Evolutionary conservation across 2,797 vertebrate genomes (phyloP), one percentile per base, ranked within the genome.

Genomic region (Nannoperca obscura): DNA sequence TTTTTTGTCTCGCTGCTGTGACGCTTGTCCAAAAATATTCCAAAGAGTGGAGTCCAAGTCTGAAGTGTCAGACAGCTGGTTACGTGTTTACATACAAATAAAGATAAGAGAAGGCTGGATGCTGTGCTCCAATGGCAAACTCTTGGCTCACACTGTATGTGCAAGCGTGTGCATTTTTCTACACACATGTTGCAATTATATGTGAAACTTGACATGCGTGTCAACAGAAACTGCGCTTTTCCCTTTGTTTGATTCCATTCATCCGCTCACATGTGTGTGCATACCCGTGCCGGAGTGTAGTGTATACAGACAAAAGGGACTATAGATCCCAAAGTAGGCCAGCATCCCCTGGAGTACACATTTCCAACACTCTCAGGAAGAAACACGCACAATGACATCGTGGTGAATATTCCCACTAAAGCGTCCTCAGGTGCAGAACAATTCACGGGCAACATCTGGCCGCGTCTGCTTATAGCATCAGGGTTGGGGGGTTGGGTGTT

Each of bases 301-400:
- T 38, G 2, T 49, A 30, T 55, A 20, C 22, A 77, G 73, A 84
- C 88, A 90, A 87, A 78, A 71, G 85, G 88, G 86, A 86, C 77
- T 54, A 52, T 60, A 83, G 86, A 92, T 83, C 74, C 73, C 75
- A 82, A 93, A 94, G 86, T 92, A 92, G 93, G 93, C 82, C 92
- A 94, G 78, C 80, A 75, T 87, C 79, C 91, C 86, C 90, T 38
- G 54, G 91, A 85, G 86, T 84, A 57, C 78, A 72, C 72, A 34
- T 73, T 80, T 76, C 72, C 80, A 90, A 76, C 83, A 50, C 83
- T 88, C 87, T 80, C 40, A 49, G 87, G 82, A 86, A 86, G 86
- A 80, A 71, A 78, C 74, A 53, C 4, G 68, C 82, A 85, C 85
- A 83, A 81, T 86, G 90, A 82, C 86, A 83, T 46, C 44, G 83